Conservation (phyloP, 2,113 vertebrate genomes). For the Pipra filicauda region DNA sequence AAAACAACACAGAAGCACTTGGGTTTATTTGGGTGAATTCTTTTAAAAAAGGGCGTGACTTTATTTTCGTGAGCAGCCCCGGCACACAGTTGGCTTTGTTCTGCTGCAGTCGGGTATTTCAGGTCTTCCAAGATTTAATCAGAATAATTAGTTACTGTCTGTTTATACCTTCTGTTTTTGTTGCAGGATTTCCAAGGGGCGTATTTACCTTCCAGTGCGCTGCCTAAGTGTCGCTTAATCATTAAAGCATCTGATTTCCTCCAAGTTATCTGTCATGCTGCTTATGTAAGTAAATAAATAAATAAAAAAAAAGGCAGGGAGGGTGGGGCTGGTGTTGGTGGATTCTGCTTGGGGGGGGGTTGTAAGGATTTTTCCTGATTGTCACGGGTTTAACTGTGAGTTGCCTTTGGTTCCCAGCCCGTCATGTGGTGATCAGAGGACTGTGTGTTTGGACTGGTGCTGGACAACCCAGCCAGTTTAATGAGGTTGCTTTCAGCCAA, state of each 20-base stretch:
- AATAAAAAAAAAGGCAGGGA: background rate
- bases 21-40: conserved; percentile 34
- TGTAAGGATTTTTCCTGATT: background rate
- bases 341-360: background rate
- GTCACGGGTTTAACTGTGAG: background rate
- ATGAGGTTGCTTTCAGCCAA: conserved; percentile 39
- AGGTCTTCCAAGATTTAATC: conserved; percentile 50
- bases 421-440: background rate
- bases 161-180: conserved; percentile 56
- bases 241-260: conserved; percentile 53
- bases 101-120: conserved; percentile 38
- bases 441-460: background rate
- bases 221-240: conserved; percentile 55
- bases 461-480: background rate
- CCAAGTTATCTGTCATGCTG: conserved; percentile 53
- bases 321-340: background rate
- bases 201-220: conserved; percentile 33
- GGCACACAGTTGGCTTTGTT: background rate
- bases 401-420: conserved; percentile 13
- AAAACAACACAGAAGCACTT: background rate
- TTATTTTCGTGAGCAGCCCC: background rate
- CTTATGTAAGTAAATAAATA: conserved; percentile 25
- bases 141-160: conserved; percentile 67
- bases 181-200: conserved; percentile 54
- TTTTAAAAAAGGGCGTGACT: conserved; percentile 39